Evolutionary conservation across 2,888 invertebrate species (phyloP), one percentile per base, ranked within the genome.

Genomic region (Quadroppia sp.): DNA sequence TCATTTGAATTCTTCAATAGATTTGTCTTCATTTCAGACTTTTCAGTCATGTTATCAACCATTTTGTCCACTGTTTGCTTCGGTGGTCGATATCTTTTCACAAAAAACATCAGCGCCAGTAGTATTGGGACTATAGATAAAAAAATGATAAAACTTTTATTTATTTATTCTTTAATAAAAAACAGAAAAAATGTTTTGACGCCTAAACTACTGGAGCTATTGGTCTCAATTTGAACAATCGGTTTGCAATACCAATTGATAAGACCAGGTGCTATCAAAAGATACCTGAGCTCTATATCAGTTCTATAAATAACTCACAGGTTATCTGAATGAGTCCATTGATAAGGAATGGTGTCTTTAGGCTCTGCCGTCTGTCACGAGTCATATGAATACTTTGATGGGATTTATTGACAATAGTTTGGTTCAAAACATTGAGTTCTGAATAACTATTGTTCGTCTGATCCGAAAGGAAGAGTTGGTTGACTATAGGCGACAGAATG

Each of bases 331-430:
- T 56, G 25, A 28, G 13, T 6, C 56, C 56, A 56, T 28, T 25
- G 28, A 56, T 56, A 56, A 56, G 56, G 56, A 25, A 56, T 13
- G 56, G 56, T 25, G 20, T 56, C 20, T 56, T 56, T 11, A 56
- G 56, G 23, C 28, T 56, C 11, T 23, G 4, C 25, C 56, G 56
- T 23, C 56, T 56, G 23, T 56, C 23, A 56, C 17, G 11, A 48
- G 17, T 48, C 48, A 56, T 23, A 56, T 56, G 25, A 56, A 25
- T 15, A 23, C 13, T 56, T 28, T 25, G 25, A 9, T 6, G 2
- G 20, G 56, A n/a, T 56, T 56, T 56, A 25, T 56, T 56, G 56
- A 56, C 56, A 56, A 56, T 13, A 3, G 20, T 25, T 6, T 56
- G 7, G 6, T 56, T 56, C 17, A n/a, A 15, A n/a, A 48, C 48